A percentile compares a stretch with the other conserved stretches of the same genome.
phyloP scores from a whole-genome alignment of 2,113 vertebrate genomes.

The Aspiorhynchus laticeps region DNA sequence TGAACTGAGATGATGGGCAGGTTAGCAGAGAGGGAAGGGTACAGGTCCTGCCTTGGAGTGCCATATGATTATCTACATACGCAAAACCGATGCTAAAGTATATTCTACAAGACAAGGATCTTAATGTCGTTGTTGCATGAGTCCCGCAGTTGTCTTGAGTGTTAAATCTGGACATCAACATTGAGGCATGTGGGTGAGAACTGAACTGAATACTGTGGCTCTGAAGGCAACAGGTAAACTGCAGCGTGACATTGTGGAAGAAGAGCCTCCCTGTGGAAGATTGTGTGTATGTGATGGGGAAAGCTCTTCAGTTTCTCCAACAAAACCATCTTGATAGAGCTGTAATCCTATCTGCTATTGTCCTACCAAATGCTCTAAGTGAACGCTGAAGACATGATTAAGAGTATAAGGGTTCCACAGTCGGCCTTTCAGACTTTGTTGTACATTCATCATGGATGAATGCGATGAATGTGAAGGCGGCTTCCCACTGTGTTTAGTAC shows the following conservation, averaged over 20 bases:
- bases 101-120: neutral
- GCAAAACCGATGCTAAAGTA: neutral
- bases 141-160: neutral
- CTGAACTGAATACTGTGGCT: neutral
- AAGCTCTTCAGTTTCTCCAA: slow-evolving; percentile 46
- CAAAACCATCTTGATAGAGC: slow-evolving; percentile 55
- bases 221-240: slow-evolving; percentile 10
- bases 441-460: slow-evolving; percentile 1
- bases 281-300: slow-evolving; percentile 5
- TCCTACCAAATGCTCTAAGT: slow-evolving; percentile 48
- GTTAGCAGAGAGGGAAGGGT: neutral
- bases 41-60: neutral
- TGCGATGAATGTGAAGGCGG: neutral
- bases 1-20: slow-evolving; percentile 42
- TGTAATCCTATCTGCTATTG: slow-evolving; percentile 61
- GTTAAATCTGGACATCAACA: neutral
- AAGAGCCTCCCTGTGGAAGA: slow-evolving; percentile 54
- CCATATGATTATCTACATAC: slow-evolving; percentile 31
- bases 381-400: slow-evolving; percentile 40
- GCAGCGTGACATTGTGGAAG: slow-evolving; percentile 47
- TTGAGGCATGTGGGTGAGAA: neutral
- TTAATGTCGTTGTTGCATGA: neutral
- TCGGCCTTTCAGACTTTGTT: neutral
- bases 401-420: slow-evolving; percentile 20
- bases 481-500: neutral